Percentiles rank a stretch among this genome's conserved stretches.
phyloP scores from a whole-genome alignment of 1,140 invertebrate genomes.

The Dendroctonus valens region DNA sequence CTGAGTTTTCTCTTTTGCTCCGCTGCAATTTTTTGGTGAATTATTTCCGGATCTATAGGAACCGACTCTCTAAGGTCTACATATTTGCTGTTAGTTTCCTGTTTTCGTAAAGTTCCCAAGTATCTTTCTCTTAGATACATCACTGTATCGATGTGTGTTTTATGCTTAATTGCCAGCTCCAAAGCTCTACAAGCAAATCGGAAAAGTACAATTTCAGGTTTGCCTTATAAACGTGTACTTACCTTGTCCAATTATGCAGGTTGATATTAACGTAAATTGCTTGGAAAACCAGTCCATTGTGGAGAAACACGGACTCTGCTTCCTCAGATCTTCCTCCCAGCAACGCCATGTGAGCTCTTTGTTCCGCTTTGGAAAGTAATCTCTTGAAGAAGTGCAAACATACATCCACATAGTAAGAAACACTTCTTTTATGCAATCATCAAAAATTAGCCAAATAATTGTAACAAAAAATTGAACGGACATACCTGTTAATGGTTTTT shows the following conservation, averaged over 20 bases:
- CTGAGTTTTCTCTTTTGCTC: conserved; percentile 38
- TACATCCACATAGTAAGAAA: too few species aligned
- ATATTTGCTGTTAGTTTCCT: conserved; percentile 74
- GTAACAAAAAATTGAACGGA: too few species aligned
- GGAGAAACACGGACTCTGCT: conserved; percentile 79
- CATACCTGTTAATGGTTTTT: too few species aligned
- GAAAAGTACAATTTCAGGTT: too few species aligned
- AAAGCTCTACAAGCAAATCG: conserved; percentile 64
- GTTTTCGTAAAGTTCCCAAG: conserved; percentile 68
- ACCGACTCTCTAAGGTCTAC: conserved; percentile 57
- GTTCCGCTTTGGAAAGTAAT: conserved; percentile 57
- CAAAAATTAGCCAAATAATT: too few species aligned
- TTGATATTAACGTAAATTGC: conserved; percentile 80
- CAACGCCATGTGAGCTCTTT: conserved; percentile 77
- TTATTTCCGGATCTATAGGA: conserved; percentile 43
- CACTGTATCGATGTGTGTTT: conserved; percentile 75
- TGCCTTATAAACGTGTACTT: too few species aligned
- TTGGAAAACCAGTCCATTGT: conserved; percentile 72
- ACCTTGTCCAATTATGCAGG: conserved; percentile 84
- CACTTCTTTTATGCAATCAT: too few species aligned
- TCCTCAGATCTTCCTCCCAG: conserved; percentile 75
- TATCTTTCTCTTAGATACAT: conserved; percentile 74
- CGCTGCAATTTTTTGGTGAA: conserved; percentile 43
- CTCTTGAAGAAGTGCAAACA: too few species aligned
- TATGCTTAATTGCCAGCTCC: conserved; percentile 80